Evolutionary conservation across 1,140 invertebrate species (phyloP).

Genomic region (Euura saliciscinereae): DNA sequence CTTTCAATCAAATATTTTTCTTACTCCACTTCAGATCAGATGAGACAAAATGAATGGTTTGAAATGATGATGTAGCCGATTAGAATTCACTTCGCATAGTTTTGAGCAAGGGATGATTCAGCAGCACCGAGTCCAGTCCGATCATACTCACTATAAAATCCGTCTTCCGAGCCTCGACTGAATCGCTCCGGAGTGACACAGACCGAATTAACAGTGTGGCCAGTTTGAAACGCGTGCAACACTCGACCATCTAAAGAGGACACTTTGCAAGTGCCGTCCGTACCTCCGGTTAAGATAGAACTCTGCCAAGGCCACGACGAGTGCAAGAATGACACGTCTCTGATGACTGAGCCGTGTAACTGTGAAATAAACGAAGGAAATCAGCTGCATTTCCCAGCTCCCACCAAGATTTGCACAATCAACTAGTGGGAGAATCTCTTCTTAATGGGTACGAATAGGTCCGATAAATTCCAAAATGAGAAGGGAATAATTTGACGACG

Average conservation of each 20-base stretch:
- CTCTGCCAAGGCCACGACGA: conserved; percentile 61
- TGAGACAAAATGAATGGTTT: not conserved
- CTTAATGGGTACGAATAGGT: no score
- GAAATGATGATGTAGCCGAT: not conserved
- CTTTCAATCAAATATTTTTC: conserved; percentile 31
- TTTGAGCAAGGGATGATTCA: no score
- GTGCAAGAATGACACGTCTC: conserved; percentile 59
- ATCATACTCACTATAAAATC: conserved; percentile 54
- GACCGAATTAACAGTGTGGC: conserved; percentile 57
- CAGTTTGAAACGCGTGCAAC: conserved; percentile 56
- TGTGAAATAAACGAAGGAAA: conserved; percentile 32
- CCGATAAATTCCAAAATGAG: no score
- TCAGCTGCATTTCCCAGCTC: not conserved
- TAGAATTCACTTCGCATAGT: no score
- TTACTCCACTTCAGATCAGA: not conserved
- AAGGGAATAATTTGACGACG: no score
- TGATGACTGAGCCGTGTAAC: conserved; percentile 56
- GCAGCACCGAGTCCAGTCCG: no score
- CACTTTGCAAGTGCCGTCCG: conserved; percentile 59
- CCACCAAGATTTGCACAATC: no score
- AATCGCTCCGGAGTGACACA: conserved; percentile 60
- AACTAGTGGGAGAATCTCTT: no score
- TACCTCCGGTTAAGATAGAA: conserved; percentile 51
- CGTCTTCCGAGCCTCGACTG: conserved; percentile 50
- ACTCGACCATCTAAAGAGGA: conserved; percentile 57